phyloP scores from a whole-genome alignment of 30 jellyfish, hydroid and myxozoan genomes.

The Chrysaora quinquecirrha region DNA sequence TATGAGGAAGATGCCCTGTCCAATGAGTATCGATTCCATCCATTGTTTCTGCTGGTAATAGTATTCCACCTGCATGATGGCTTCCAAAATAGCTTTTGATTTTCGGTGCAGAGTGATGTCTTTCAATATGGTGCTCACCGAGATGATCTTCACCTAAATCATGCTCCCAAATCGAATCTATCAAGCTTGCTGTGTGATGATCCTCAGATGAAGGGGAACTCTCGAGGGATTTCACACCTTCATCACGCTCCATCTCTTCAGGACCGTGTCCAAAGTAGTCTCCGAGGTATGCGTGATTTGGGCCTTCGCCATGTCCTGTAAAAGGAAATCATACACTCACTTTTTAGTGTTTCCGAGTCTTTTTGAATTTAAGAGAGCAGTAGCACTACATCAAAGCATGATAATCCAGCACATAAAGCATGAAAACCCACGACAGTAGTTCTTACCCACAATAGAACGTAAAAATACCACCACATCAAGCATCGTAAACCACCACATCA shows the following conservation, averaged over 20 bases:
- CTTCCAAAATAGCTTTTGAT: constrained; percentile 72
- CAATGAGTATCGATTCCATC: constrained; percentile 94
- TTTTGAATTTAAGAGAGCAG: too few species aligned
- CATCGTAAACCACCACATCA: too few species aligned
- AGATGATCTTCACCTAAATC: constrained; percentile 79
- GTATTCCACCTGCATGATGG: constrained; percentile 71
- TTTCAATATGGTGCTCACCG: constrained; percentile 71
- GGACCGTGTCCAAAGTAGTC: constrained; percentile 86
- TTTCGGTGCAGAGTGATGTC: constrained; percentile 61
- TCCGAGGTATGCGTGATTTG: constrained; percentile 81
- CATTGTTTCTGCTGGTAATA: constrained; percentile 94
- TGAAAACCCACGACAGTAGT: too few species aligned
- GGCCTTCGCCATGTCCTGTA: constrained; percentile 94
- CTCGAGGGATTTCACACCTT: constrained; percentile 68
- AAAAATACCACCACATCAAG: too few species aligned
- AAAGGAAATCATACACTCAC: too few species aligned
- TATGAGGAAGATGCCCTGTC: constrained; percentile 75
- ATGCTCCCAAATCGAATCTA: constrained; percentile 89
- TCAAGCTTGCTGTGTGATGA: constrained; percentile 71
- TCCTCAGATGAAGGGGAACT: constrained; percentile 72
- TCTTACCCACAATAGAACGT: too few species aligned
- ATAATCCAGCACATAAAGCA: too few species aligned
- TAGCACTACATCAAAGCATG: too few species aligned
- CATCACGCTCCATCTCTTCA: constrained; percentile 67
- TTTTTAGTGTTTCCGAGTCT: too few species aligned